phyloP scores from a whole-genome alignment of 2,888 invertebrate genomes.

The Apoda limacodes region DNA sequence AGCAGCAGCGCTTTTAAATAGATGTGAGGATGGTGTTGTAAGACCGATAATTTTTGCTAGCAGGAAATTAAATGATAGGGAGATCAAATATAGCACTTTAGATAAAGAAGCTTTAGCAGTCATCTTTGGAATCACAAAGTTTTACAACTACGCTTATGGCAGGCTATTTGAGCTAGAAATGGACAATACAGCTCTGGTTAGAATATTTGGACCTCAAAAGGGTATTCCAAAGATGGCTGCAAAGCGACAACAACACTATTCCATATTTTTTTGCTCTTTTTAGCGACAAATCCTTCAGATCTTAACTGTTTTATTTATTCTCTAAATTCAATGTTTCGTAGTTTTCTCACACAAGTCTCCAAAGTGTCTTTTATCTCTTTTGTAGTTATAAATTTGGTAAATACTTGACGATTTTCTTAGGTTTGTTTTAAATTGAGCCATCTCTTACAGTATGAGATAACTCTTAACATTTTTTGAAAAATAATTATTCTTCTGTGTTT shows the following conservation, averaged over 20 bases:
- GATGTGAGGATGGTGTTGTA: conserved; percentile 7
- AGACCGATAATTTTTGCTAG: conserved; percentile 18
- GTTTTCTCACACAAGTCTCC: conserved; percentile 7
- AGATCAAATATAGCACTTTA: conserved; percentile 16
- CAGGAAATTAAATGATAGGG: conserved; percentile 14
- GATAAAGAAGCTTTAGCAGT: conserved; percentile 22
- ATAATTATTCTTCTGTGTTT: conserved; percentile 15
- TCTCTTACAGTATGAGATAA: conserved; percentile 15
- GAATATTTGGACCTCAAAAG: too few relatives aligned
- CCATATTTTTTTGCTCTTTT: conserved; percentile 20
- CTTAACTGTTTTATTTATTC: conserved; percentile 5
- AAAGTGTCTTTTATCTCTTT: conserved; percentile 10
- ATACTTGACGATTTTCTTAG: conserved; percentile 3
- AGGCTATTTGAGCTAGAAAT: conserved; percentile 20
- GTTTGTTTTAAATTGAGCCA: conserved; percentile 7
- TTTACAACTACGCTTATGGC: conserved; percentile 21
- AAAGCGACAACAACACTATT: conserved; percentile 21
- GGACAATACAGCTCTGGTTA: conserved; percentile 20
- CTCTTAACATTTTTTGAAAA: conserved; percentile 9
- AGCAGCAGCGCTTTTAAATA: conserved; percentile 9
- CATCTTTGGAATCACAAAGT: conserved; percentile 21
- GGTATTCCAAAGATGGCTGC: too few relatives aligned
- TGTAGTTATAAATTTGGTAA: conserved; percentile 3
- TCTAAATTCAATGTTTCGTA: too few relatives aligned
- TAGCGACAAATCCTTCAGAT: conserved; percentile 17